Conservation (phyloP, 2,888 invertebrate species). For the Crossocerus cetratus region DNA sequence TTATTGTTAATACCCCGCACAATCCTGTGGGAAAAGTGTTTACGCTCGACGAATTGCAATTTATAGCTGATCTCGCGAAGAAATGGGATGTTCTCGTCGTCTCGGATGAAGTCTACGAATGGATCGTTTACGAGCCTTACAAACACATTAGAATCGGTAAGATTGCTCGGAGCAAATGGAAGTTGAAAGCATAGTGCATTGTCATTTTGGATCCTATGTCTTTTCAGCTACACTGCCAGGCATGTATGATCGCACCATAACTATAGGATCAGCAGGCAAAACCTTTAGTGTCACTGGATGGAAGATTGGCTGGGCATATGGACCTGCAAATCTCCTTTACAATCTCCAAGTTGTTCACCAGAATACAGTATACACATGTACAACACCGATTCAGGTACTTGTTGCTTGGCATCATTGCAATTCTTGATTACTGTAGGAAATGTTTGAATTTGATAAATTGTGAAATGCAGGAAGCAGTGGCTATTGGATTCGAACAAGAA, state of each 20-base stretch:
- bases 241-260: constrained; percentile 99
- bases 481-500: constrained; percentile 92
- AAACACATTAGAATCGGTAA: constrained; percentile 94
- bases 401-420: neutral
- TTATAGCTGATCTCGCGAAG: constrained; percentile 92
- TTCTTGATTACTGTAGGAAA: too few species aligned
- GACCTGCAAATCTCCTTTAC: constrained; percentile 87
- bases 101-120: constrained; percentile 99
- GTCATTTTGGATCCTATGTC: constrained; percentile 1
- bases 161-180: neutral
- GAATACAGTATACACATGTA: constrained; percentile 94
- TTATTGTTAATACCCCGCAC: constrained; percentile 98
- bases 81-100: constrained; percentile 95
- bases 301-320: constrained; percentile 98
- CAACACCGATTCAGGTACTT: constrained; percentile 89
- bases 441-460: too few species aligned
- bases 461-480: constrained; percentile 89
- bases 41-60: constrained; percentile 82
- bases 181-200: neutral
- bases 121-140: constrained; percentile 91
- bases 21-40: constrained; percentile 98
- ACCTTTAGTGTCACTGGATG: constrained; percentile 98
- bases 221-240: constrained; percentile 89
- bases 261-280: constrained; percentile 98
- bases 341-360: constrained; percentile 95